Base-by-base conservation (phyloP, 2,888 invertebrate species). In the Osmoderma eremita region DNA sequence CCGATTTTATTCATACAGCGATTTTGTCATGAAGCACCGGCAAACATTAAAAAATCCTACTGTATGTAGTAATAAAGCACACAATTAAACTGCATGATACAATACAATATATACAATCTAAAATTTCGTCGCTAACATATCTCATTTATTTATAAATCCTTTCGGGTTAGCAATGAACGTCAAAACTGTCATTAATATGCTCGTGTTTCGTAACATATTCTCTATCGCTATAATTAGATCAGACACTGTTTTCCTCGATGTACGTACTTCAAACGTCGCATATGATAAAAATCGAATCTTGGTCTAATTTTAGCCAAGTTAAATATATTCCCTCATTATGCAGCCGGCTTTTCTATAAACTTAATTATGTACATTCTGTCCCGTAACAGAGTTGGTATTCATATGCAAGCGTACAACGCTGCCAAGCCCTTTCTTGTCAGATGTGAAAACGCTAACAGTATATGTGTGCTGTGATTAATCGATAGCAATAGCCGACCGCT, bases 361-460 rank as follows among this genome's bases (percentile, higher is more conserved):
- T 45, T 58, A 58, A 58, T 58, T 58, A 20, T 49, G 20, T 49
- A 53, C 22, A 8, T 53, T 30, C 22, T 13, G 24, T 58, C 45
- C 58, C 30, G 30, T 45, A 58, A 24, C 17, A 17, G 42, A 42
- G 12, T 42, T 58, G 17, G 20, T 42, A 56, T 22, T 17, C 41
- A 15, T 50, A 48, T 22, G 42, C 13, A 56, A 39, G 20, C 39
- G 18, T 41, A 20, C 41, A 20, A 6, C 10, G 54, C 39, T 22
- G 39, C 54, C 54, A 56, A 56, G 56, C 56, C 56, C 42, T 22
- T 58, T 42, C 58, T 58, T 58, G 58, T 58, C 58, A 58, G 24
- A 45, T 45, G 39, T 58, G 24, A 13, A 22, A 42, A 58, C 45
- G 42, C 30, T 58, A 58, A 24, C 58, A 58, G 58, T 45, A 58